Evolutionary conservation across 2,888 invertebrate genomes (phyloP), one percentile per base, ranked within the genome.

Genomic region (Cataglyphis livida): DNA sequence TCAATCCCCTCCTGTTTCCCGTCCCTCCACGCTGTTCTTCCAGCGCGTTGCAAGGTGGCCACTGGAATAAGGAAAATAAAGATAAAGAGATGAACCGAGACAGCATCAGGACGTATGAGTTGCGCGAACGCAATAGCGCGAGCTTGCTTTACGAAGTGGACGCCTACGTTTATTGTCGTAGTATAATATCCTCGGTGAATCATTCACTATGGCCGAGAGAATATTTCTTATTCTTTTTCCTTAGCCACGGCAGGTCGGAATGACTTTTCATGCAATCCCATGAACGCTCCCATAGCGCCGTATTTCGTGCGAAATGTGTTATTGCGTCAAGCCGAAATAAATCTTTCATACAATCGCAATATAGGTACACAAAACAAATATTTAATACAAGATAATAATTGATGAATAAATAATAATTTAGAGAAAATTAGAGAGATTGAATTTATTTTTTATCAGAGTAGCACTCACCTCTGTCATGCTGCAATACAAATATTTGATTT

Each of bases 61-160:
- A 90, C 85, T 85, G 88, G 93, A 93, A 93, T 93, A 93, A 94
- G 92, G 91, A 90, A 91, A 92, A 93, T 93, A 93, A 93, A 93
- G 92, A 94, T 92, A 91, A 91, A 89, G 89, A 87, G 87, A 86
- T 88, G 88, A 88, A 82, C 75, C 68, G 85, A 85, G 82, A 81
- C 79, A 84, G 86, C 83, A 82, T 51, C 79, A 78, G 81, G 57
- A 54, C 71, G 85, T 85, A 89, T 88, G 87, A 84, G 85, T 82
- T 41, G 32, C 70, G 65, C 62, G 61, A 82, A 61, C 68, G 21
- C 57, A 21, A 44, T 66, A 64, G 73, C 82, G 70, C 76, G 90
- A 85, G 88, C 88, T 90, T 92, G 91, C 91, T 94, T 94, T 94
- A 94, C 94, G 94, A 93, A 94, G 93, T 94, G 89, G 93, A 92